These are phyloP conservation scores for Pseudorhiza aurosa DNA, from an alignment of 30 jellyfish, hydroid and myxozoan species.

Conservation along the genomic window DNA sequence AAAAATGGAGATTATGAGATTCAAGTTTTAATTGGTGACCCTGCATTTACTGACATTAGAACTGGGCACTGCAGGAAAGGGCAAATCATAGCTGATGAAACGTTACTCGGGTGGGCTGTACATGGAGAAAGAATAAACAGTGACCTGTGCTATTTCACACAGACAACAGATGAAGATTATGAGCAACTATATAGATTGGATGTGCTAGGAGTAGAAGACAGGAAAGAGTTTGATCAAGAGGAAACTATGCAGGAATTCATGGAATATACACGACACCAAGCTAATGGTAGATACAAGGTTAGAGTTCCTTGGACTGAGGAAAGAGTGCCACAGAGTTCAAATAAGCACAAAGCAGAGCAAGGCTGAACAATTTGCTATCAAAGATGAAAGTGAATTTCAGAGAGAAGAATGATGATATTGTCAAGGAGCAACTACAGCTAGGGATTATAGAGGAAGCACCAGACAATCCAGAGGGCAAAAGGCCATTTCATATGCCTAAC, in stretches of 20 bases:
- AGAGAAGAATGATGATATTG: constrained; percentile 10
- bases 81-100: constrained; percentile 45
- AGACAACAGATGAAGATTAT: constrained; percentile 35
- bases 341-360: constrained; percentile 49
- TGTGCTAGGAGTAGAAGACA: constrained; percentile 42
- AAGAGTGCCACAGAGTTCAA: constrained; percentile 10
- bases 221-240: constrained; percentile 44
- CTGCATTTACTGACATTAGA: constrained; percentile 35
- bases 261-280: not conserved
- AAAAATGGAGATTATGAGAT: constrained; percentile 38
- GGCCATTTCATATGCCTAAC: constrained; percentile 46
- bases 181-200: constrained; percentile 21
- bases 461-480: constrained; percentile 17
- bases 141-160: constrained; percentile 35
- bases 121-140: constrained; percentile 24
- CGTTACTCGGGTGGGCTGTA: constrained; percentile 58
- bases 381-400: constrained; percentile 17
- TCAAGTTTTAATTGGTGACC: constrained; percentile 49
- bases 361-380: not conserved
- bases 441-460: constrained; percentile 54
- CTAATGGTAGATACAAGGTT: not conserved
- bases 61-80: constrained; percentile 43
- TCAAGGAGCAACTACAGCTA: constrained; percentile 28
- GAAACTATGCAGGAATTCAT: constrained; percentile 10
- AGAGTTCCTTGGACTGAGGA: constrained; percentile 2